Percentiles rank a stretch among this genome's conserved stretches.
These are phyloP conservation scores for Dendrolimus pini DNA, from an alignment of 2,888 invertebrate species.

Conservation along the genomic window DNA sequence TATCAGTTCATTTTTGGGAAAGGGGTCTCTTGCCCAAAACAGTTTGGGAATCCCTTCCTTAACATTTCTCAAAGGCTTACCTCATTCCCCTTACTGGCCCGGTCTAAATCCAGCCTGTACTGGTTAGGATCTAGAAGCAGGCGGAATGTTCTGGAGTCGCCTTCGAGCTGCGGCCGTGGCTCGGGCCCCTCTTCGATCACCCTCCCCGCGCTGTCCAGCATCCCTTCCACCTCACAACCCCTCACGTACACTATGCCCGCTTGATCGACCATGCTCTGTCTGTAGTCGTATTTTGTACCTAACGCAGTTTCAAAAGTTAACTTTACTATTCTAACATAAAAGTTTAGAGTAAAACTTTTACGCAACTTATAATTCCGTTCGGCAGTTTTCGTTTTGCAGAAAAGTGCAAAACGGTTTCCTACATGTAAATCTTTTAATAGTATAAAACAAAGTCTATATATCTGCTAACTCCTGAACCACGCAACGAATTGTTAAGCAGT, in stretches of 20 bases:
- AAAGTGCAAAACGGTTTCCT: too few relatives aligned
- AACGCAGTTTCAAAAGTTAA: not conserved
- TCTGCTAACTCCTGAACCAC: too few relatives aligned
- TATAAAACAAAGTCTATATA: too few relatives aligned
- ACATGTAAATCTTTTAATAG: too few relatives aligned
- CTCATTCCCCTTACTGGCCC: conserved; percentile 86
- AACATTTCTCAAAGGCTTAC: conserved; percentile 45
- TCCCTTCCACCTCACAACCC: conserved; percentile 99
- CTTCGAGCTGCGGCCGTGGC: conserved; percentile 89
- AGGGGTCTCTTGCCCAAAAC: too few relatives aligned
- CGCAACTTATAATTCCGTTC: too few relatives aligned
- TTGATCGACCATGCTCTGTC: conserved; percentile 92
- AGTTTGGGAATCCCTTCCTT: too few relatives aligned
- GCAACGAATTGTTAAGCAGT: too few relatives aligned
- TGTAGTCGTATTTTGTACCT: conserved; percentile 88
- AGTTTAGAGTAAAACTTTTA: too few relatives aligned
- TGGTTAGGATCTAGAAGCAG: conserved; percentile 98
- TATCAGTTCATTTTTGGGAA: too few relatives aligned
- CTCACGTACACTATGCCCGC: conserved; percentile 94
- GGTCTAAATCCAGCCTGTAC: conserved; percentile 94
- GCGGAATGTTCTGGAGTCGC: conserved; percentile 93
- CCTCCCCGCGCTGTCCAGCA: conserved; percentile 95
- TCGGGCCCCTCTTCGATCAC: conserved; percentile 98
- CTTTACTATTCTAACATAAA: too few relatives aligned
- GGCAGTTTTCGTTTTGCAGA: too few relatives aligned